These are phyloP conservation scores for Saccopteryx bilineata DNA, from an alignment of 2,113 vertebrate genomes.

Conservation along the genomic window DNA sequence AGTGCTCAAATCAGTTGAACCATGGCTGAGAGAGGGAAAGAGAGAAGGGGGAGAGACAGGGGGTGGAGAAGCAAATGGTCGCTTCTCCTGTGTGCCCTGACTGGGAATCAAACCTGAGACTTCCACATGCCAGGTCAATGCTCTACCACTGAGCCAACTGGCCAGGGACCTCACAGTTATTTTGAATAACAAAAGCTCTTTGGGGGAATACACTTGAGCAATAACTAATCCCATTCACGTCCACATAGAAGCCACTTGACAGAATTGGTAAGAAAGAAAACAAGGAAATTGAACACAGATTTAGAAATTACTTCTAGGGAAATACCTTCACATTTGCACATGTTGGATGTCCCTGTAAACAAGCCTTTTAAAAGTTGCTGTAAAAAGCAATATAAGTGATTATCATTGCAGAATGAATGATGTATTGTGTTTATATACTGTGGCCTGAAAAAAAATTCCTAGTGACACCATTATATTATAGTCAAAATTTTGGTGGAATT, in stretches of 20 bases:
- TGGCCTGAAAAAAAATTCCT: slow-evolving; percentile 32
- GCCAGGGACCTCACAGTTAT: background rate
- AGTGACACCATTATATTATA: background rate
- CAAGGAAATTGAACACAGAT: slow-evolving; percentile 20
- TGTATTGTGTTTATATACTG: background rate
- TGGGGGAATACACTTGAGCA: background rate
- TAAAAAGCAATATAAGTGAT: slow-evolving; percentile 31
- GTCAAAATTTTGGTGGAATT: slow-evolving; percentile 6
- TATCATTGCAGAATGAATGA: slow-evolving; percentile 31
- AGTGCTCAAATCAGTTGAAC: too few relatives aligned
- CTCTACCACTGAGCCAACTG: too few relatives aligned
- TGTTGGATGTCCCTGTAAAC: slow-evolving; percentile 40
- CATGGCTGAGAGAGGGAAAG: too few relatives aligned
- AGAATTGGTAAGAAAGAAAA: slow-evolving; percentile 54
- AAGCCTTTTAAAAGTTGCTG: slow-evolving; percentile 44
- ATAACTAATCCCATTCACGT: slow-evolving; percentile 9
- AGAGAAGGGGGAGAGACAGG: too few relatives aligned
- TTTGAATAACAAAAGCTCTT: slow-evolving; percentile 49
- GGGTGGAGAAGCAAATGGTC: too few relatives aligned
- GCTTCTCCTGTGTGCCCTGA: too few relatives aligned
- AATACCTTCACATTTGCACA: slow-evolving; percentile 17
- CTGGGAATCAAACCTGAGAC: too few relatives aligned
- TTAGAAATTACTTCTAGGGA: slow-evolving; percentile 55
- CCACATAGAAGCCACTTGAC: background rate
- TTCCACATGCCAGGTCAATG: too few relatives aligned